A percentile compares a stretch with the other conserved stretches of the same genome.
phyloP scores from a whole-genome alignment of 2,888 invertebrate genomes.

The Bruchidius siliquastri region DNA sequence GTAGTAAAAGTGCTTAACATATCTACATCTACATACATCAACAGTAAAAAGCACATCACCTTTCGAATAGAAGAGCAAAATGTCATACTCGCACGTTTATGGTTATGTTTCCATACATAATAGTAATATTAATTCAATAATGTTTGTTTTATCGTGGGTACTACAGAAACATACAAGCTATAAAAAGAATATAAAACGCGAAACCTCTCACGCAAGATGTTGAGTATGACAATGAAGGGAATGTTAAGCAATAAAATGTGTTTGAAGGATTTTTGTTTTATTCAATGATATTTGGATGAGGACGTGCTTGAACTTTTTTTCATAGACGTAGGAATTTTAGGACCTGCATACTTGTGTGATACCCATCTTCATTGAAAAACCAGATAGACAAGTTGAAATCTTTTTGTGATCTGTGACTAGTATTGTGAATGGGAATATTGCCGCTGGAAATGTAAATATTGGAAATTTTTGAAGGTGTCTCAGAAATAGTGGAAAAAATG shows the following conservation, averaged over 20 bases:
- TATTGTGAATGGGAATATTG: too few species aligned
- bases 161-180: constrained; percentile 2
- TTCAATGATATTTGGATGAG: background rate
- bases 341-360: too few species aligned
- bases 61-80: background rate
- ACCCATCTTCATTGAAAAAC: too few species aligned
- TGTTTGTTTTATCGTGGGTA: constrained; percentile 1
- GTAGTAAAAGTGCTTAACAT: too few species aligned
- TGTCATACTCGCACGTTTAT: background rate
- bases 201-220: background rate
- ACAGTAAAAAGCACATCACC: too few species aligned
- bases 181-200: constrained; percentile 8
- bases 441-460: too few species aligned
- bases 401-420: too few species aligned
- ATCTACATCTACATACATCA: too few species aligned
- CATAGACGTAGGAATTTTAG: too few species aligned
- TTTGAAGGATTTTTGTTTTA: background rate
- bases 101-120: background rate
- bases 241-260: background rate
- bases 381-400: too few species aligned
- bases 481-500: too few species aligned
- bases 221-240: background rate
- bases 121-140: background rate
- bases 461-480: too few species aligned
- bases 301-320: background rate